Evolutionary conservation across 2,888 invertebrate genomes (phyloP).

Genomic region (Stenchaetothrips biformis): DNA sequence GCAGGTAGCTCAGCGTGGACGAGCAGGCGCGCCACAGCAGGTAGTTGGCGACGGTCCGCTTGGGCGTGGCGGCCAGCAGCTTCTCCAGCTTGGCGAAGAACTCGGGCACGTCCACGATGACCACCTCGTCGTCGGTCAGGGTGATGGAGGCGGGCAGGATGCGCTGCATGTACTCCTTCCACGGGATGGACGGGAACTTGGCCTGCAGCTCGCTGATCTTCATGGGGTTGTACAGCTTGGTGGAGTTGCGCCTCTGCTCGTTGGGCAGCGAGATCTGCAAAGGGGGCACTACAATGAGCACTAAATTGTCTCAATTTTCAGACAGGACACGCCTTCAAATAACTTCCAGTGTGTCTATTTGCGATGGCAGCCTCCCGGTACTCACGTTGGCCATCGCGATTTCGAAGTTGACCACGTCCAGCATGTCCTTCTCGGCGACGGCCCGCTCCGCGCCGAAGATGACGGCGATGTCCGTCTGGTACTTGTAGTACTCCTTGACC

Average conservation of each 20-base stretch:
- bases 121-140: slow-evolving; percentile 63
- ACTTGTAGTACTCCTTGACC: slow-evolving; percentile 78
- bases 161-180: slow-evolving; percentile 79
- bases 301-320: too few relatives aligned
- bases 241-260: slow-evolving; percentile 86
- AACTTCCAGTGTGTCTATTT: too few relatives aligned
- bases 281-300: slow-evolving; percentile 36
- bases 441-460: slow-evolving; percentile 74
- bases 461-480: slow-evolving; percentile 82
- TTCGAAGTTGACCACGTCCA: slow-evolving; percentile 80
- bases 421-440: slow-evolving; percentile 65
- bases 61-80: slow-evolving; percentile 54
- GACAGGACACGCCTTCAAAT: too few relatives aligned
- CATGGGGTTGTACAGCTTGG: slow-evolving; percentile 88
- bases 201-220: slow-evolving; percentile 69
- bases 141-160: slow-evolving; percentile 62
- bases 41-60: slow-evolving; percentile 68
- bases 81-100: slow-evolving; percentile 69
- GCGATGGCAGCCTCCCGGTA: too few relatives aligned
- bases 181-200: slow-evolving; percentile 71
- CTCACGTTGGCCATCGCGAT: slow-evolving; percentile 86
- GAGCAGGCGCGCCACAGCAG: slow-evolving; percentile 87
- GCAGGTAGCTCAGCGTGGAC: slow-evolving; percentile 74
- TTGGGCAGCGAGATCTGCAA: slow-evolving; percentile 77
- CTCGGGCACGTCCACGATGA: slow-evolving; percentile 80